These are phyloP conservation scores for Leucopsar rothschildi DNA, from an alignment of 2,113 vertebrate genomes.

Conservation along the genomic window DNA sequence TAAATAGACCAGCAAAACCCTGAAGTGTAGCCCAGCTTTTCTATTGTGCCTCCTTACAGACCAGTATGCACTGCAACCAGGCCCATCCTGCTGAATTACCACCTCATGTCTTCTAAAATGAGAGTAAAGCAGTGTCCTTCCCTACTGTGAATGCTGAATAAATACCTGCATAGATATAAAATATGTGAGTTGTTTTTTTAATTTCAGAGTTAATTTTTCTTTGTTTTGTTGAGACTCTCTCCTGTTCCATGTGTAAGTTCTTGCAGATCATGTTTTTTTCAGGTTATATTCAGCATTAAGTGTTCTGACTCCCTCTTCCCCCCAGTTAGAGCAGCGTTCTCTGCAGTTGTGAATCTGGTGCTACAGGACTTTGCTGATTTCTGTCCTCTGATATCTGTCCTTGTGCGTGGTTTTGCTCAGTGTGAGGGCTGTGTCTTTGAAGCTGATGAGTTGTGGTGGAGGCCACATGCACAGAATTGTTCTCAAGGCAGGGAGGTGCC, in stretches of 20 bases:
- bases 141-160: background rate
- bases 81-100: background rate
- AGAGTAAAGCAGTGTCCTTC: background rate
- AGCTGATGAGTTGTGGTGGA: conserved; percentile 39
- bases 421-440: conserved; percentile 24
- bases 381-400: conserved; percentile 51
- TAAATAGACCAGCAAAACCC: background rate
- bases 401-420: conserved; percentile 35
- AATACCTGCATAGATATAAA: background rate
- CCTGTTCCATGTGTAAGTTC: background rate
- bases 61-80: background rate
- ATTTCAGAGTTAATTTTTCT: background rate
- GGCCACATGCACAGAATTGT: background rate
- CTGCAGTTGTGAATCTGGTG: background rate
- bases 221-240: background rate
- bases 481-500: background rate
- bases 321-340: background rate
- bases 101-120: background rate
- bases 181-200: background rate
- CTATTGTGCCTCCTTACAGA: background rate
- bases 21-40: background rate
- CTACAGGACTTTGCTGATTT: conserved; percentile 49
- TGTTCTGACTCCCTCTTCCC: background rate
- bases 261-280: background rate
- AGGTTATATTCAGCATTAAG: background rate